Evolutionary conservation across 1,140 invertebrate species (phyloP), one percentile per base, ranked within the genome.

Genomic region (Cardiocondyla obscurior): DNA sequence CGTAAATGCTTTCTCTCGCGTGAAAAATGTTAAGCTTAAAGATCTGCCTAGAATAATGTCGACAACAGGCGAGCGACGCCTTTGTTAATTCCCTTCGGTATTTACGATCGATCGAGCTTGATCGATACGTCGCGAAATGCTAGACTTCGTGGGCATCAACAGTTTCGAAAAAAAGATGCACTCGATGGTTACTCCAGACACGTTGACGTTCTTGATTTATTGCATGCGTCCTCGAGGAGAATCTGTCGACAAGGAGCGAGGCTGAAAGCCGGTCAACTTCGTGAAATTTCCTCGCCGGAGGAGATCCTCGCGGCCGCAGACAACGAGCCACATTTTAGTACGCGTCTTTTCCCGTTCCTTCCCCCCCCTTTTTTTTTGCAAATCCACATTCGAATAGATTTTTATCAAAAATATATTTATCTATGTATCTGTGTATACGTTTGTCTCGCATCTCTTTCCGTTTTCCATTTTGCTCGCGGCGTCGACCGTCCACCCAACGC

Each of bases 401-500:
- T 90, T 86, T 93, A 92, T 92, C 88, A 93, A 94, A 94, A 93
- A 93, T 93, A 93, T 92, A 92, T 88, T 64, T 79, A 72, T 81
- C 36, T 81, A 51, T 70, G 57, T 88, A 84, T 77, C 72, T 82
- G 57, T 84, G 33, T 87, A 81, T 72, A 86, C 44, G 42, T 76
- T 81, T 73, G 30, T 49, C n/a, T 16, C 70, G 7, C n/a, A 57
- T 25, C 22, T 74, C 30, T 79, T 49, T 5, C 22, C 88, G 62
- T 87, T 72, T 83, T 33, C 42, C 44, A 64, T 30, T 79, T 84
- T 58, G 82, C 46, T 44, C 79, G 73, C 83, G 82, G 84, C 88
- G 79, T 85, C 82, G 85, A 86, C 84, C 70, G 87, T 84, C 88
- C 85, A 16, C 90, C 83, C 86, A 89, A 92, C 65, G 83, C 90